A percentile compares a stretch with the other conserved stretches of the same genome.
These are phyloP conservation scores for Jordanella pulchra DNA, from an alignment of 2,797 vertebrate genomes.

Conservation along the genomic window DNA sequence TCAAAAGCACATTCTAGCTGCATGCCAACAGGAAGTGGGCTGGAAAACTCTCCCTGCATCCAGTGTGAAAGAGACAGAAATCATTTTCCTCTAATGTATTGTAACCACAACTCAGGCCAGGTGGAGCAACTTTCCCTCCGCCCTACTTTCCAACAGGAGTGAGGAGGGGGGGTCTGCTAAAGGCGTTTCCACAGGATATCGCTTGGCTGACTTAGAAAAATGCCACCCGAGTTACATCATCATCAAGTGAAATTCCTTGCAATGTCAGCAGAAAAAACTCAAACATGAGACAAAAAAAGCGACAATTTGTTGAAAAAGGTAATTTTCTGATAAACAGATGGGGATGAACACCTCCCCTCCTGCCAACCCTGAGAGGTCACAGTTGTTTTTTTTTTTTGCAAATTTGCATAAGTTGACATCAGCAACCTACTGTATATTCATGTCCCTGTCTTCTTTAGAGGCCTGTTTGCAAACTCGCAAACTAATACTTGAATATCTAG, in stretches of 20 bases:
- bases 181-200: conserved; percentile 53
- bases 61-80: conserved; percentile 46
- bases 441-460: background rate
- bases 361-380: background rate
- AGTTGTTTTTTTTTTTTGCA: background rate
- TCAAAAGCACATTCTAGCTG: conserved; percentile 53
- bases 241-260: conserved; percentile 27
- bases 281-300: background rate
- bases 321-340: background rate
- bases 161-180: conserved; percentile 15
- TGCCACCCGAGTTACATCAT: conserved; percentile 54
- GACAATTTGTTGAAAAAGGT: background rate
- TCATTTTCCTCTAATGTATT: conserved; percentile 47
- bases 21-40: conserved; percentile 57
- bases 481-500: background rate
- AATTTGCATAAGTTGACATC: background rate
- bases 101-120: conserved; percentile 43
- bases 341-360: background rate
- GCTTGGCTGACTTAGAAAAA: conserved; percentile 57
- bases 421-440: background rate
- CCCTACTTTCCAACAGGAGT: conserved; percentile 14
- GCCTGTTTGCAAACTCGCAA: background rate
- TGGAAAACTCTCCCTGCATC: conserved; percentile 35
- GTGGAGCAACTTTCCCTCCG: conserved; percentile 36
- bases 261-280: conserved; percentile 22